Evolutionary conservation across 2,113 vertebrate species (phyloP).

Genomic region (Caracal caracal): DNA sequence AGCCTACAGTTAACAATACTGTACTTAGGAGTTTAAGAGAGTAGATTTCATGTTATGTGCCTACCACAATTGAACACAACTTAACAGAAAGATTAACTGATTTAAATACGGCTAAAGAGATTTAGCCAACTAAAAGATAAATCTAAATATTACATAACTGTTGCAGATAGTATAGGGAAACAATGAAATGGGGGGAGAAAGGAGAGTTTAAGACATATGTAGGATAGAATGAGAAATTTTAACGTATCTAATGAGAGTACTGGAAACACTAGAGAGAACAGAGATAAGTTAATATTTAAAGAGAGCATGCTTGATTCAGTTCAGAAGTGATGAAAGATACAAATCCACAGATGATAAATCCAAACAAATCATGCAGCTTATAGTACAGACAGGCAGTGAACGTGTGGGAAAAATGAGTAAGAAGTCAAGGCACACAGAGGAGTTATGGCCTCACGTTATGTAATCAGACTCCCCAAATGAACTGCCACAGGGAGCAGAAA

Average conservation of each 20-base stretch:
- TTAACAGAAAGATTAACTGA: conserved; percentile 19
- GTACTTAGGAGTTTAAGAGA: not conserved
- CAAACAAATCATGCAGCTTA: not conserved
- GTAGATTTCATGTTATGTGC: not conserved
- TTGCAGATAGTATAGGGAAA: not conserved
- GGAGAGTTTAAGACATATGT: not conserved
- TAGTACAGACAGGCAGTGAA: not conserved
- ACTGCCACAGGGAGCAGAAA: not conserved
- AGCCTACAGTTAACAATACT: not conserved
- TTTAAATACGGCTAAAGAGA: not conserved
- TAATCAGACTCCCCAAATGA: not conserved
- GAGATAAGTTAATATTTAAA: not conserved
- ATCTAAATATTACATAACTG: not conserved
- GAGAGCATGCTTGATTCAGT: not conserved
- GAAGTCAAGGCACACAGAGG: not conserved
- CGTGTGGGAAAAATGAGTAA: not conserved
- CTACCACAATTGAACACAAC: not conserved
- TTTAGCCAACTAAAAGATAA: not conserved
- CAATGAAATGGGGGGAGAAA: not conserved
- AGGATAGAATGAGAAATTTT: not conserved
- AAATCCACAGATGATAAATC: not conserved
- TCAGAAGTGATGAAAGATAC: not conserved
- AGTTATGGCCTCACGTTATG: not conserved
- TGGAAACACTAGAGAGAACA: not conserved
- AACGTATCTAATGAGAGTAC: not conserved